Evolutionary conservation across 2,113 vertebrate genomes (phyloP), one percentile per base, ranked within the genome.

Genomic region (western clawed frog (Xenopus tropicalis)): DNA sequence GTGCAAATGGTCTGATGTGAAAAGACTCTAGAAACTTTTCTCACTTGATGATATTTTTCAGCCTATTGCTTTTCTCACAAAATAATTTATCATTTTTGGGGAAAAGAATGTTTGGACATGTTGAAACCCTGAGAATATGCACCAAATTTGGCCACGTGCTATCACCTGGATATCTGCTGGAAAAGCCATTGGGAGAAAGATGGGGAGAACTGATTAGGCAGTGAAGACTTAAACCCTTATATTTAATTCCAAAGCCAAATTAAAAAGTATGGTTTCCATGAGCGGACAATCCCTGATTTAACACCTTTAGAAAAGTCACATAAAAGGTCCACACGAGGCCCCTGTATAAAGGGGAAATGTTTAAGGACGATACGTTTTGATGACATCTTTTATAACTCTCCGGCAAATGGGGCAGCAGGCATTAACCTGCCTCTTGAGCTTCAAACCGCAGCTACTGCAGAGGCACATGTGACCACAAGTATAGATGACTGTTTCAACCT

Each of bases 391-490:
- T 85, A 99, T 98, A 61, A 94, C 92, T 85, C 95, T 86, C 78
- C 97, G 90, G 86, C 97, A 99, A 87, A 99, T 98, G 0, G 97
- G 97, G 70, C 97, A 99, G 86, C 96, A 98, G 57, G 97, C 93
- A 0, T 96, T 94, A 71, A 93, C 92, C 86, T 98, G 97, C 79
- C 93, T 94, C 90, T 94, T 95, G 83, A 99, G 91, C 83, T 93
- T 96, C 83, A 95, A 91, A 79, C 97, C 97, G 0, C 97, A 99
- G 89, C 93, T 92, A 78, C 94, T 92, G 83, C 97, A 99, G 83
- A 99, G 91, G 84, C 97, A 99, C 97, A 99, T 98, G 90, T 98
- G 97, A 87, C 97, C 97, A 1, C 97, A 99, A 0, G 96, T 98
- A 88, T 98, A 99, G 90, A 99, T 98, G 79, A 99, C 97, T 0